Evolutionary conservation across 2,797 vertebrate species (phyloP).

Genomic region (Poeciliopsis paucimaculata): DNA sequence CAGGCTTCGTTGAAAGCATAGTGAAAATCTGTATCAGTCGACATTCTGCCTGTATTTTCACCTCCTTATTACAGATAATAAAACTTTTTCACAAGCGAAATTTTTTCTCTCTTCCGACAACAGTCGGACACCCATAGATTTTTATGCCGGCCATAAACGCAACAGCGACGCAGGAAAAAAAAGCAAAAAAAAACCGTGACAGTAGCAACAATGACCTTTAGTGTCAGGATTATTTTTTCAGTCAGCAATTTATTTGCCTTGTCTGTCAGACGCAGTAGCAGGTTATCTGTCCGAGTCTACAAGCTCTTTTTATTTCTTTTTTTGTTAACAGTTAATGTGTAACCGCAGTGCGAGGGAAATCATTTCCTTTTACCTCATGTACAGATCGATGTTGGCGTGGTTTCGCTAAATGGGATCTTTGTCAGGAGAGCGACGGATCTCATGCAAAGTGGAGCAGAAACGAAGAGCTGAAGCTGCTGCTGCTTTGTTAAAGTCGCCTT

Average conservation of each 20-base stretch:
- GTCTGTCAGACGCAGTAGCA: slow-evolving; percentile 75
- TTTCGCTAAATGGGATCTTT: slow-evolving; percentile 75
- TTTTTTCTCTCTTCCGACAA: not conserved
- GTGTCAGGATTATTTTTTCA: slow-evolving; percentile 74
- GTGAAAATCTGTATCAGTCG: not conserved
- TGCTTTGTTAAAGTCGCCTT: not conserved
- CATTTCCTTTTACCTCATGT: slow-evolving; percentile 78
- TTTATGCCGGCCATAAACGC: slow-evolving; percentile 68
- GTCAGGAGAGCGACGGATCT: slow-evolving; percentile 55
- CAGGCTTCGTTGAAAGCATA: not conserved
- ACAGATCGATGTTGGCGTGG: slow-evolving; percentile 70
- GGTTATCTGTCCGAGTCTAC: slow-evolving; percentile 77
- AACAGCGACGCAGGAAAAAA: slow-evolving; percentile 33
- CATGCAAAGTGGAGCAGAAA: slow-evolving; percentile 11
- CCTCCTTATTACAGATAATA: slow-evolving; percentile 9
- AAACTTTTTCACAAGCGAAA: slow-evolving; percentile 10
- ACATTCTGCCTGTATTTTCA: not conserved
- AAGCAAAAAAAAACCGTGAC: slow-evolving; percentile 46
- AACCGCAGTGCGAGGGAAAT: slow-evolving; percentile 74
- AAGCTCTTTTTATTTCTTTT: slow-evolving; percentile 75
- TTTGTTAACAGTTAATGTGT: slow-evolving; percentile 82
- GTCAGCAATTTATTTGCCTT: slow-evolving; percentile 74
- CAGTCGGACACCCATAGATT: slow-evolving; percentile 12
- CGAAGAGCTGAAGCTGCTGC: not conserved
- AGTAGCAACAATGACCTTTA: slow-evolving; percentile 73